Base-by-base conservation (phyloP, 1,140 invertebrate species). In the Penaeus japonicus region DNA sequence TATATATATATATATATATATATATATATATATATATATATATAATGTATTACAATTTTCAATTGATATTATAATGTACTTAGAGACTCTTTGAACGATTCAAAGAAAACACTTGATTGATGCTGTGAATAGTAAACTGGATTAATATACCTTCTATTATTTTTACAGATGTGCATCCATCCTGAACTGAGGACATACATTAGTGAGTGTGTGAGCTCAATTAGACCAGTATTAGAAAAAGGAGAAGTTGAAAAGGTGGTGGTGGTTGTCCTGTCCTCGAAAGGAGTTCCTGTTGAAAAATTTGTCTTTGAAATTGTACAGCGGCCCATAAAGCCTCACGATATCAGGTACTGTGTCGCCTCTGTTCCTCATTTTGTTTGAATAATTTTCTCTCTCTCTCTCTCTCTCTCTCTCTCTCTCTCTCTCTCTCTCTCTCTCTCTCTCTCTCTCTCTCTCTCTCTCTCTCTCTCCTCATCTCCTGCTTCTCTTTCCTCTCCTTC, bases 281-380 rank as follows among this genome's bases (percentile, higher is more conserved):
- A 75, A 10, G 79, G 80, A 30, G 54, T 53, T 24, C 83, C 84
- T 7, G 32, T 89, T 24, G 89, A 89, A 62, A 89, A 89, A 62
- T 89, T 89, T 83, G 70, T 89, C 12, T 89, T 89, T 86, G 89
- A 89, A 17, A 89, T 89, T 24, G 57, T 70, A n/a, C 89, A 89
- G 62, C 57, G 82, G 22, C 84, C 89, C 4, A 80, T 70, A 18
- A 70, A 73, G 39, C 89, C 89, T 22, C 84, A 85, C 12, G 84
- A 85, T 4, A 81, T 89, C 30, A 89, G 85, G 89, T 89, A 82
- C 20, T 84, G 17, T 4, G 65, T 17, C 3, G 24, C 18, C 32
- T 65, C 15, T 81, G 54, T 24, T 47, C 3, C 22, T 54, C 20
- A 32, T 54, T 24, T 81, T 35, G 32, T 47, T 47, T 47, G 47